A percentile compares a stretch with the other conserved stretches of the same genome.
phyloP scores from a whole-genome alignment of 64 coral and sea anemone genomes.

The Montipora capricornis region DNA sequence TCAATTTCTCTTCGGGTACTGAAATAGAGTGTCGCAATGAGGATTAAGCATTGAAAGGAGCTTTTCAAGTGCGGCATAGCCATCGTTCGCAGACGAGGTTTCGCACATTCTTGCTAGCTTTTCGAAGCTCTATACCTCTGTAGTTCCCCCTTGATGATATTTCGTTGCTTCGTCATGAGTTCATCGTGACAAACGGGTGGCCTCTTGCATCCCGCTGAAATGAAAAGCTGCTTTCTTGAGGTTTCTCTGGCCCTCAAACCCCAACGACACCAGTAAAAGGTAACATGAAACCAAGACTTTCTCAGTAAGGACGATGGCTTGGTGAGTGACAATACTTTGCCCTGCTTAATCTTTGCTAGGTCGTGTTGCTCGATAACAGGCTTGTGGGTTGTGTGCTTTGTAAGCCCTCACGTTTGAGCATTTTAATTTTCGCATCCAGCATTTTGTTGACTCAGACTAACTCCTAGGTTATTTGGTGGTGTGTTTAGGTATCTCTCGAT shows the following conservation, averaged over 20 bases:
- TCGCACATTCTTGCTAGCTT: conserved; percentile 48
- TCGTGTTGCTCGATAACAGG: conserved; percentile 13
- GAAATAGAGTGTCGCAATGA: conserved; percentile 39
- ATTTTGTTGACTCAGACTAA: background rate
- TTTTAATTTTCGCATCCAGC: too few relatives aligned
- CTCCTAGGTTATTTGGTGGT: conserved; percentile 14
- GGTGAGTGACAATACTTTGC: conserved; percentile 1
- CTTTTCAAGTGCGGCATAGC: conserved; percentile 10
- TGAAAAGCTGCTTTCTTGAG: conserved; percentile 35
- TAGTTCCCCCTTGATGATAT: conserved; percentile 46
- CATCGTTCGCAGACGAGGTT: conserved; percentile 30
- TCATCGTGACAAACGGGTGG: conserved; percentile 27
- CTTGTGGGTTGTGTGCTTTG: conserved; percentile 28
- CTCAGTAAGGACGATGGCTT: conserved; percentile 36
- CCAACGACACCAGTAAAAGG: conserved; percentile 50
- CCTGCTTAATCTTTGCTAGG: conserved; percentile 46
- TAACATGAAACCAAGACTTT: conserved; percentile 72
- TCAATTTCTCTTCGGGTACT: conserved; percentile 41
- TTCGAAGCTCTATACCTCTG: conserved; percentile 18
- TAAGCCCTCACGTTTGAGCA: conserved; percentile 10
- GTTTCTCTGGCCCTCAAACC: conserved; percentile 50
- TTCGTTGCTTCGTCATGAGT: conserved; percentile 68
- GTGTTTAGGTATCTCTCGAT: conserved; percentile 58
- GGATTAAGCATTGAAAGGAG: conserved; percentile 46
- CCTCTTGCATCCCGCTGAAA: conserved; percentile 39